Conservation (phyloP, 2,797 vertebrate species). For the Parauchenoglanis ngamensis region DNA sequence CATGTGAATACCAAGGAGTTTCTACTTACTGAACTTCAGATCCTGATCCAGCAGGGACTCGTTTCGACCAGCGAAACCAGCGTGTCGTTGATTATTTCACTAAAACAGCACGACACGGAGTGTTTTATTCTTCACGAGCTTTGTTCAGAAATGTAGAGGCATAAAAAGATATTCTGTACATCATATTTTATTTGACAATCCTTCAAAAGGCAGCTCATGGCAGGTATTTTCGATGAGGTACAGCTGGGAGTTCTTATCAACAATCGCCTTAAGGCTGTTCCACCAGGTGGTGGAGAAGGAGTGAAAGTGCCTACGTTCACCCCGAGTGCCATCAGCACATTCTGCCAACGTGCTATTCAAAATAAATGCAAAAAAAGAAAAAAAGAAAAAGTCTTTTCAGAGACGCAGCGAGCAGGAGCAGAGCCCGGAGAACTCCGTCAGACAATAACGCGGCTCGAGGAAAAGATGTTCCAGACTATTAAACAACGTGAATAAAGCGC, state of each 20-base stretch:
- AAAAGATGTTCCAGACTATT: constrained; percentile 27
- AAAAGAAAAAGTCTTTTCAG: not conserved
- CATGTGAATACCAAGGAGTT: not conserved
- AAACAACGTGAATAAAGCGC: constrained; percentile 12
- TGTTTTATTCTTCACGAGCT: not conserved
- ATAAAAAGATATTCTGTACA: not conserved
- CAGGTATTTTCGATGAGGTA: not conserved
- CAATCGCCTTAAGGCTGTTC: constrained; percentile 3
- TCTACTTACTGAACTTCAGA: not conserved
- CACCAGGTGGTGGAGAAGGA: constrained; percentile 3
- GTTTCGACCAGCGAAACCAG: too few relatives aligned
- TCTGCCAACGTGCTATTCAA: constrained; percentile 14
- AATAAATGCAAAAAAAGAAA: not conserved
- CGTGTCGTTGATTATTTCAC: not conserved
- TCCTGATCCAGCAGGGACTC: not conserved
- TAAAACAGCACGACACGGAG: not conserved
- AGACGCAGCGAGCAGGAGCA: not conserved
- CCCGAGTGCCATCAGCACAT: constrained; percentile 18
- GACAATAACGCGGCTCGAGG: constrained; percentile 8
- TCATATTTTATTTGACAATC: not conserved
- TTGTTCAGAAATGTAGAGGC: not conserved
- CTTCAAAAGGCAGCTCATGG: not conserved
- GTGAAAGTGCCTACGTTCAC: not conserved
- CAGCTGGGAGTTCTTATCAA: constrained; percentile 21
- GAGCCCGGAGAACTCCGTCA: not conserved